Conservation (phyloP, 2,888 invertebrate species). For the Microctonus brassicae region DNA sequence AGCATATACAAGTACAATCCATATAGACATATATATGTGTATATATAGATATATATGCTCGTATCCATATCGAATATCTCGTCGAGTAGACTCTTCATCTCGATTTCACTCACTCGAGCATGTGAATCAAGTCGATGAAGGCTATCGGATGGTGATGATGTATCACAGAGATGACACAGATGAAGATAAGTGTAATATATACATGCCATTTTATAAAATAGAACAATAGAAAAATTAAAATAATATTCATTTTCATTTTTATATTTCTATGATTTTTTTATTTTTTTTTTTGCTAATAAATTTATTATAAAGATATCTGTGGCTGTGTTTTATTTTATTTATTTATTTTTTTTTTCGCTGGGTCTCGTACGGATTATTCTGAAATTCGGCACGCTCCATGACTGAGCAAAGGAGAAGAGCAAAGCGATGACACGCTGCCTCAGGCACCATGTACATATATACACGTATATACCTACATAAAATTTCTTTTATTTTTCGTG, state of each 20-base stretch:
- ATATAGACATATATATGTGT: conserved; percentile 16
- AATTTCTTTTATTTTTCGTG: conserved; percentile 3
- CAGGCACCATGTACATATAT: conserved; percentile 38
- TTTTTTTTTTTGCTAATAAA: not conserved
- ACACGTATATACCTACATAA: not conserved
- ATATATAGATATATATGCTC: not conserved
- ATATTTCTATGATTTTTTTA: no score
- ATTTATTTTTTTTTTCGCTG: not conserved
- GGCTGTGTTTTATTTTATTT: not conserved
- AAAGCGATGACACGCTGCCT: conserved; percentile 65
- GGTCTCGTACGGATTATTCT: conserved; percentile 30
- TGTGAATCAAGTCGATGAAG: conserved; percentile 22
- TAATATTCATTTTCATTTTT: not conserved
- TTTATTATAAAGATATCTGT: not conserved
- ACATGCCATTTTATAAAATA: not conserved
- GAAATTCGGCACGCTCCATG: conserved; percentile 43
- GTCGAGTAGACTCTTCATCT: conserved; percentile 26
- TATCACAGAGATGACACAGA: not conserved
- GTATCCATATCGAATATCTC: conserved; percentile 32
- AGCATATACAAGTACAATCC: not conserved
- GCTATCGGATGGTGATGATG: not conserved
- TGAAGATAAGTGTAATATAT: not conserved
- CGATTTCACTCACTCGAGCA: conserved; percentile 29
- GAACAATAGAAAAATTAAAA: not conserved
- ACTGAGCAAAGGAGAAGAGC: conserved; percentile 50